Conservation (phyloP, 1,140 invertebrate species). For the Sesamia nonagrioides region DNA sequence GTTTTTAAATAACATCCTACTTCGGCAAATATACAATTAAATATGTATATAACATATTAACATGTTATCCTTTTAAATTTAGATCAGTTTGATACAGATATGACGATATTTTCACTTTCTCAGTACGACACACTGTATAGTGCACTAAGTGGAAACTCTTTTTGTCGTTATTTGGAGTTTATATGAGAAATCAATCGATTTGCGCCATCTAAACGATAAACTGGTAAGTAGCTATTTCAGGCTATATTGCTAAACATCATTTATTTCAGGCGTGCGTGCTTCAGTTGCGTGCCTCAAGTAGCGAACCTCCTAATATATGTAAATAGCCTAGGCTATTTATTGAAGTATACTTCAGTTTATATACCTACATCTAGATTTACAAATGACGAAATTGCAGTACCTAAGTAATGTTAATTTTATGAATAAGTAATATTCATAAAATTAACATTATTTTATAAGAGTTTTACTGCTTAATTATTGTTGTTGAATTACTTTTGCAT, state of each 20-base stretch:
- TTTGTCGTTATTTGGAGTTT: not conserved
- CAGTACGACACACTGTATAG: too few species aligned
- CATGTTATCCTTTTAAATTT: too few species aligned
- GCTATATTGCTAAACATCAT: constrained; percentile 43
- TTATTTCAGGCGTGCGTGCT: constrained; percentile 55
- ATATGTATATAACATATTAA: too few species aligned
- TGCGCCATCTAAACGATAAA: not conserved
- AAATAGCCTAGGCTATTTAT: constrained; percentile 47
- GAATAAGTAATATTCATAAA: constrained; percentile 10
- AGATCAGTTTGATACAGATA: too few species aligned
- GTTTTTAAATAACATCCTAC: too few species aligned
- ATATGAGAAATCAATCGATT: not conserved
- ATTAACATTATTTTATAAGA: too few species aligned
- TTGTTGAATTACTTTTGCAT: constrained; percentile 27
- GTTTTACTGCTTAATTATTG: constrained; percentile 4
- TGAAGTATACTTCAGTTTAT: constrained; percentile 20
- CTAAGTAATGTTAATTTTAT: constrained; percentile 12
- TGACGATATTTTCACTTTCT: too few species aligned
- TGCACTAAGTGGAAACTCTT: not conserved
- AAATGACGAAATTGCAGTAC: constrained; percentile 32
- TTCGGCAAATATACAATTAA: too few species aligned
- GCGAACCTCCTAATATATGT: constrained; percentile 50
- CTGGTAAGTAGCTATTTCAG: constrained; percentile 17
- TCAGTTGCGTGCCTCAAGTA: constrained; percentile 53
- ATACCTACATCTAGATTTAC: constrained; percentile 1